phyloP scores from a whole-genome alignment of 2,888 invertebrate genomes.

The Polymixis lichenea region DNA sequence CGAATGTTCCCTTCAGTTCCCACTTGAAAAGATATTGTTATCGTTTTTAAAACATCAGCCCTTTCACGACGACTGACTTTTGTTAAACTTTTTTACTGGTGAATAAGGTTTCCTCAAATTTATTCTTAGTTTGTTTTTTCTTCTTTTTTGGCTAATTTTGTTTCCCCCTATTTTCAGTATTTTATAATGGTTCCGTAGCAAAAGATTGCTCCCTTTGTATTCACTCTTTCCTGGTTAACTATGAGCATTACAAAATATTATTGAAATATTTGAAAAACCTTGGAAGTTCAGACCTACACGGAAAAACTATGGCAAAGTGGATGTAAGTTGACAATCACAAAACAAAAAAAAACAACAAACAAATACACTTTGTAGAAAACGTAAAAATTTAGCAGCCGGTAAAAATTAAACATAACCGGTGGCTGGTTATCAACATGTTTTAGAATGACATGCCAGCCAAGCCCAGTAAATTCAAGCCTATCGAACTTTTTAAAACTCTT shows the following conservation, averaged over 20 bases:
- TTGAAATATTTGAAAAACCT: neutral
- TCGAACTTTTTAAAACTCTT: neutral
- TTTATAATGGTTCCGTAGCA: neutral
- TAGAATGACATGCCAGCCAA: neutral
- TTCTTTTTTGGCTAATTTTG: neutral
- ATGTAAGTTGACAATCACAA: neutral
- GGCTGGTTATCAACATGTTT: neutral
- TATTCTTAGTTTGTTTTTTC: neutral
- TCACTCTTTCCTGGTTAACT: neutral
- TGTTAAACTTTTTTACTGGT: neutral
- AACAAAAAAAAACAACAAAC: too few species aligned
- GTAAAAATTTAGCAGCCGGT: neutral
- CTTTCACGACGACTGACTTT: neutral
- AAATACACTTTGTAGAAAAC: neutral
- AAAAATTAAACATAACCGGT: neutral
- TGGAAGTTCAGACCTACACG: neutral
- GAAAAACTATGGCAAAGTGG: neutral
- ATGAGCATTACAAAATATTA: neutral
- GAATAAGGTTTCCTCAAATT: neutral
- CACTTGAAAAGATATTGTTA: neutral
- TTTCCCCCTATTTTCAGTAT: neutral
- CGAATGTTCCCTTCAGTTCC: neutral
- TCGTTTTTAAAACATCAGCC: slow-evolving; percentile 5
- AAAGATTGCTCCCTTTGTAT: neutral
- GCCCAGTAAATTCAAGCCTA: neutral